phyloP scores from a whole-genome alignment of 2,113 vertebrate species.

The Rhinoderma darwinii region DNA sequence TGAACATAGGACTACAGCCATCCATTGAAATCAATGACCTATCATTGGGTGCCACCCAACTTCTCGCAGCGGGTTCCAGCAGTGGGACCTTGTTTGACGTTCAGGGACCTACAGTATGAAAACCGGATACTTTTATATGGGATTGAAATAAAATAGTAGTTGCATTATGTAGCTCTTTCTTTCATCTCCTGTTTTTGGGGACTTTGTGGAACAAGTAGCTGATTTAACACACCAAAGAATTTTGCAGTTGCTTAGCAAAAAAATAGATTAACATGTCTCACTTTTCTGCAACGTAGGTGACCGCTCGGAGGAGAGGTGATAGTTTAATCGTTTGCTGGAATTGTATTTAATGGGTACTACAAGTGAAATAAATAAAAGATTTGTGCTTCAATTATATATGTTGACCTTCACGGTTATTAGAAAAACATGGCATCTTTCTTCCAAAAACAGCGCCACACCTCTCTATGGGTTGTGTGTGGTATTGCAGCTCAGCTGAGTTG shows the following conservation, averaged over 20 bases:
- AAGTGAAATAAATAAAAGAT: not conserved
- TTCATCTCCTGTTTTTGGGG: not conserved
- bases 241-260: too few species aligned
- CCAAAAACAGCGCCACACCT: too few species aligned
- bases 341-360: not conserved
- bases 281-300: not conserved
- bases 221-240: not conserved
- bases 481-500: too few species aligned
- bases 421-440: too few species aligned
- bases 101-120: too few species aligned
- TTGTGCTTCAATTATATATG: not conserved
- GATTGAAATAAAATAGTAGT: not conserved
- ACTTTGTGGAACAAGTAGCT: not conserved
- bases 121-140: not conserved
- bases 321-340: not conserved
- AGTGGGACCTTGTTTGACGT: too few species aligned
- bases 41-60: too few species aligned
- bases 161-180: not conserved
- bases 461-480: too few species aligned
- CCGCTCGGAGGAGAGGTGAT: not conserved
- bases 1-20: too few species aligned
- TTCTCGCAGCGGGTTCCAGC: too few species aligned
- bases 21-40: too few species aligned
- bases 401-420: too few species aligned
- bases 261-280: constrained; percentile 3